Conservation (phyloP, 23 tunicate species). For the Diplosoma virens region DNA sequence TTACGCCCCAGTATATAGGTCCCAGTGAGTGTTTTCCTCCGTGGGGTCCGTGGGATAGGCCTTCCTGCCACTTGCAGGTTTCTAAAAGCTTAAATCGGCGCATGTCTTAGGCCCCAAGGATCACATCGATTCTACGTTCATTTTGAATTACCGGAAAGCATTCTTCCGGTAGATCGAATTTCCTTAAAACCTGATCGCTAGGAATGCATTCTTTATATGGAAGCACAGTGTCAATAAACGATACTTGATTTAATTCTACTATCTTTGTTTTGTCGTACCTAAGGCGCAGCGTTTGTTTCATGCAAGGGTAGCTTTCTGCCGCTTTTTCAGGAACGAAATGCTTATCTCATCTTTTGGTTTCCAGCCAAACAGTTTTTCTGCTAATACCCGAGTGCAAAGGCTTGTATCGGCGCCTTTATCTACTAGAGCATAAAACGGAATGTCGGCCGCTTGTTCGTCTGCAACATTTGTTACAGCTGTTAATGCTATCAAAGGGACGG, state of each 20-base stretch:
- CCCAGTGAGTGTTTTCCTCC: not conserved
- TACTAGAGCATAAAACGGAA: not conserved
- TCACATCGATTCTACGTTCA: not conserved
- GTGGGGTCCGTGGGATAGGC: not conserved
- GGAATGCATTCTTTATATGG: not conserved
- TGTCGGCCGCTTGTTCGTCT: too few relatives aligned
- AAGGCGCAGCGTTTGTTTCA: not conserved
- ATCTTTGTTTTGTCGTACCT: too few relatives aligned
- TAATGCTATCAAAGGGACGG: constrained; percentile 4
- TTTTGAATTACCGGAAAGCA: not conserved
- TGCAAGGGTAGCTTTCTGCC: not conserved
- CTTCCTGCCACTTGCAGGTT: not conserved
- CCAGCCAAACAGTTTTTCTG: constrained; percentile 8
- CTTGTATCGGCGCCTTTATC: constrained; percentile 14
- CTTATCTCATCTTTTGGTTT: not conserved
- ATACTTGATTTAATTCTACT: not conserved
- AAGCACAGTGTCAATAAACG: not conserved
- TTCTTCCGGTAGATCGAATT: not conserved
- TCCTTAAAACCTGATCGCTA: not conserved
- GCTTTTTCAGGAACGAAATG: not conserved
- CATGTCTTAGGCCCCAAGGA: not conserved
- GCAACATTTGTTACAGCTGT: not conserved
- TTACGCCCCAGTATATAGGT: constrained; percentile 3
- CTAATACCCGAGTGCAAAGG: not conserved
- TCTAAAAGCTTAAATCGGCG: not conserved